A percentile compares a stretch with the other conserved stretches of the same genome.
Conservation (phyloP, 2,797 vertebrate genomes). For the Melanogrammus aeglefinus region DNA sequence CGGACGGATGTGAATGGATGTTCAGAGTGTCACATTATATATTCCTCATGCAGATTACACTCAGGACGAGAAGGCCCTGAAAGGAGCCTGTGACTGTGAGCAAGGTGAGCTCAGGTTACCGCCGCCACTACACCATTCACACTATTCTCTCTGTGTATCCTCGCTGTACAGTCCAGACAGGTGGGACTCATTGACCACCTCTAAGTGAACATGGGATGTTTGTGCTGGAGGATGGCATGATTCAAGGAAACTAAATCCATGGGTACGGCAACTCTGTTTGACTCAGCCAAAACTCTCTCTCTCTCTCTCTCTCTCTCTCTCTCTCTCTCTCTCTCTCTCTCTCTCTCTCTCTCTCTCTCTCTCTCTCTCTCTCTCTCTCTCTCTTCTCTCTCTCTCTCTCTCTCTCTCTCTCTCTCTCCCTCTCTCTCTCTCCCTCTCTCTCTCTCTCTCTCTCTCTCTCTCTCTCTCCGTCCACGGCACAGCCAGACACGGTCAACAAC, state of each 20-base stretch:
- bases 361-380: not conserved
- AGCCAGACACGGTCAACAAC: no score
- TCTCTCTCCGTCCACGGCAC: not conserved
- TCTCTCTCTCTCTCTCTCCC: not conserved
- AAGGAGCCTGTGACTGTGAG: conserved; percentile 89
- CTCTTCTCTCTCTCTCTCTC: not conserved
- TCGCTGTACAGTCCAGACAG: no score
- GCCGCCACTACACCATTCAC: conserved; percentile 20
- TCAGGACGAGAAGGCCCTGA: conserved; percentile 91
- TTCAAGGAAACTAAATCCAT: no score
- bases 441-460: not conserved
- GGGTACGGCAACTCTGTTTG: no score
- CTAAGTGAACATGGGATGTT: no score
- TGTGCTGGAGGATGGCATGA: no score
- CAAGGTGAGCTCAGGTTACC: conserved; percentile 74
- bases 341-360: not conserved
- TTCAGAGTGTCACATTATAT: not conserved
- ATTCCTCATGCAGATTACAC: conserved; percentile 84
- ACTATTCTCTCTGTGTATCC: conserved; percentile 24
- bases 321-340: not conserved
- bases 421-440: not conserved
- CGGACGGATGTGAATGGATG: not conserved
- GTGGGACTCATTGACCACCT: no score
- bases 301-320: not conserved
- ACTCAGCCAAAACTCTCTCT: not conserved